Base-by-base conservation (phyloP, 2,888 invertebrate species). In the Amphipoea oculea region DNA sequence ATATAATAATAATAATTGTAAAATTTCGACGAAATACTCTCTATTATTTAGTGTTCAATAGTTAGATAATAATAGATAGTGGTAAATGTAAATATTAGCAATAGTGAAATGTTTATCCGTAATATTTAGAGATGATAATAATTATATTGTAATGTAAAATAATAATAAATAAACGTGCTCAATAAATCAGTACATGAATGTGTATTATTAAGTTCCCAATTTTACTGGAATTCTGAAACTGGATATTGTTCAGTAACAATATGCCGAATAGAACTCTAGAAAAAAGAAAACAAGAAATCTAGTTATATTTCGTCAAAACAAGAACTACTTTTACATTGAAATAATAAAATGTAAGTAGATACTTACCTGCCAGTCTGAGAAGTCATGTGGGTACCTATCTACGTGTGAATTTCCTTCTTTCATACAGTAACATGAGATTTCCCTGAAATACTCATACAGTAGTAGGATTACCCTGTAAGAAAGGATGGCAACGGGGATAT, bases 81-180 rank as follows among this genome's bases (percentile, higher is more conserved):
- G 6, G 60, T 83, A 76, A 88, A 84, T 89, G 89, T 89, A 89
- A 80, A 89, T 89, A 89, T 86, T 87, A 88, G 81, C 78, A 68
- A 83, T 86, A 88, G 90, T 91, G 90, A 92, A 82, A 92, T 93
- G 88, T 91, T 92, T 90, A 91, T 77, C 81, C 89, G 78, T 88
- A 78, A 83, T 78, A 76, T 69, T 85, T 89, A 91, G 89, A 88
- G 81, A 88, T 86, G 83, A 85, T 87, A 87, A 87, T 88, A 89
- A 88, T 84, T 78, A 82, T 85, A 84, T 83, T 87, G 77, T 89
- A 86, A 85, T 88, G 79, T 85, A 87, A 86, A 80, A 82, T 90
- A 87, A 89, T 88, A 89, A 88, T 85, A 87, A 89, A 91, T 91
- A 91, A 90, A 91, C 89, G 90, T 91, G 93, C 92, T 93, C 93